Evolutionary conservation across 2,113 vertebrate species (phyloP), one percentile per base, ranked within the genome.

Genomic region (Plecotus auritus): DNA sequence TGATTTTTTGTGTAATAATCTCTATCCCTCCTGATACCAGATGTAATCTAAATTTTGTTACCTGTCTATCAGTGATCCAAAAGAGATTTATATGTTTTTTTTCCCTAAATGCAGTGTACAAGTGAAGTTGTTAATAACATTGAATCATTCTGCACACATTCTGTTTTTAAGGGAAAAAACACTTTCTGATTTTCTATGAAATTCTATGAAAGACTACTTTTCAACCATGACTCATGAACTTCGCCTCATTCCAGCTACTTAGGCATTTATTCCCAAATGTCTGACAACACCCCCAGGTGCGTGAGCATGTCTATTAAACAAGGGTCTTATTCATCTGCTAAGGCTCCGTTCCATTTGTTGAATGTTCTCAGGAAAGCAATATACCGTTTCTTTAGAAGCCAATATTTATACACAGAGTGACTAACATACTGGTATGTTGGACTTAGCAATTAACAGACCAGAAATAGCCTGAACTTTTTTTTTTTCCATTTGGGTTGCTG

Each of bases 271-370:
- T 90, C 85, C 95, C 87, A 87, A 69, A 54, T 54, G 66, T 88
- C 90, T 96, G 92, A 95, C 77, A 47, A 28, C 23, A 30, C 91
- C 90, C 95, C 91, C 30, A 69, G 94, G 93, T 97, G 86, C 18
- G 9, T 88, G 85, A 95, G 14, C 45, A 26, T 84, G 37, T 17
- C 86, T 91, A 54, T 95, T 93, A 90, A 92, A 95, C 59, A 97
- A 95, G 94, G 82, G 86, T 92, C 95, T 86, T 97, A 84, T 95
- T 98, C 96, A 96, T 97, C 88, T 12, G 93, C 81, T 64, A 1
- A n/a, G 56, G 69, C 84, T 92, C 90, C 83, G 18, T 94, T 88
- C 51, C 51, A 30, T 91, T 80, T 76, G 84, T 89, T 40, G 40
- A 91, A 32, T 16, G 40, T 94, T 56, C 61, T 89, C 59, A 70